Evolutionary conservation across 2,113 vertebrate species (phyloP), one percentile per base, ranked within the genome.

Genomic region (Burhinus bistriatus): DNA sequence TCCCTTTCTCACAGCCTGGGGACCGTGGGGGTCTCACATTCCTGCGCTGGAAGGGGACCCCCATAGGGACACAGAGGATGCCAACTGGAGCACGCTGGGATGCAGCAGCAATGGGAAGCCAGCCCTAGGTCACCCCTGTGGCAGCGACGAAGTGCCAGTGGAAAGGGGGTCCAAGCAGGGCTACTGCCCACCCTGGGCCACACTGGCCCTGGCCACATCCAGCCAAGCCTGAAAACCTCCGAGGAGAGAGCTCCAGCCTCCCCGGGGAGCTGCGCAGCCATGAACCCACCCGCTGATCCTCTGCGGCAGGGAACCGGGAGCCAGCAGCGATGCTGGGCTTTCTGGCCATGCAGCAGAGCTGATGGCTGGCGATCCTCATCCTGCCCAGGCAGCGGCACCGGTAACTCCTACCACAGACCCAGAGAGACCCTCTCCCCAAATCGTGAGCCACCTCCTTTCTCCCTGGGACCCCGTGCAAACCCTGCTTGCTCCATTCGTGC

Each of bases 1-100:
- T 20, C 36, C 44, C 73, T 7, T 5, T 9, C 30, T 22, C 9
- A 1, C 52, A 34, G 58, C 30, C 52, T 11, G 11, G 19, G 45
- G n/a, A 40, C 69, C 1, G 0, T 0, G 12, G 30, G 52, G 52
- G 27, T 44, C 23, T 40, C 7, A 0, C 2, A 1, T 4, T 22
- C n/a, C 54, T 8, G 3, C 2, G 0, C 11, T 36, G 73, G 14
- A 42, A 11, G 15, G 26, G 13, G 30, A 49, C 5, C 49, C 27
- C 32, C 36, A 5, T 1, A 6, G 40, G 42, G 19, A 51, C 17
- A 9, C 1, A 0, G 59, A 7, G 38, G 27, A 4, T 11, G 54
- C 25, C 12, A 30, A 45, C 65, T 13, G 40, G 40, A 3, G 7
- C 0, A 5, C 0, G 5, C 71, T 3, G 3, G 82, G 58, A 49